Evolutionary conservation across 1,140 invertebrate species (phyloP).

Genomic region (Heliconius melpomene): DNA sequence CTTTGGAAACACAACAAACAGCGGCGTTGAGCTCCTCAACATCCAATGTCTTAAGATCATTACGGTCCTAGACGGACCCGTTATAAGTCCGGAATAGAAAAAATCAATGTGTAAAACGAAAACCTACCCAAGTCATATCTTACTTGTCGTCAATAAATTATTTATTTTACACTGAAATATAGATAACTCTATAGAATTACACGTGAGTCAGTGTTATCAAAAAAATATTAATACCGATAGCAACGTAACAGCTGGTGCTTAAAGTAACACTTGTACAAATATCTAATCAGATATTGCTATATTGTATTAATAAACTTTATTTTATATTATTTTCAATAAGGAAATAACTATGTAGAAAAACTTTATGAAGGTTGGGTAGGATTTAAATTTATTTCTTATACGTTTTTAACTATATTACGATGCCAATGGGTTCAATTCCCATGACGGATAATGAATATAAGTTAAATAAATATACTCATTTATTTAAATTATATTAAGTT

Average conservation of each 20-base stretch:
- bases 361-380: too few species aligned
- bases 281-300: background rate
- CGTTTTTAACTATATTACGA: too few species aligned
- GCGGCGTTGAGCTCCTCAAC: too few species aligned
- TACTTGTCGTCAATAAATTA: background rate
- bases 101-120: too few species aligned
- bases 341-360: background rate
- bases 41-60: too few species aligned
- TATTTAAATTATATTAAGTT: background rate
- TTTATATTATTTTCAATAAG: background rate
- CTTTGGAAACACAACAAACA: too few species aligned
- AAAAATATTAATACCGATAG: background rate
- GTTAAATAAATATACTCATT: too few species aligned
- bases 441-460: too few species aligned
- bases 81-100: too few species aligned
- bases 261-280: background rate
- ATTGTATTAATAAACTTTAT: background rate
- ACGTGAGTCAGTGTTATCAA: conserved; percentile 6
- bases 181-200: background rate
- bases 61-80: too few species aligned
- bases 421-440: background rate
- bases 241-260: conserved; percentile 4
- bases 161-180: background rate
- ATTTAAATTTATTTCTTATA: too few species aligned
- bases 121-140: too few species aligned